Conservation (phyloP, 2,888 invertebrate genomes). For the Megastigmus dorsalis region DNA sequence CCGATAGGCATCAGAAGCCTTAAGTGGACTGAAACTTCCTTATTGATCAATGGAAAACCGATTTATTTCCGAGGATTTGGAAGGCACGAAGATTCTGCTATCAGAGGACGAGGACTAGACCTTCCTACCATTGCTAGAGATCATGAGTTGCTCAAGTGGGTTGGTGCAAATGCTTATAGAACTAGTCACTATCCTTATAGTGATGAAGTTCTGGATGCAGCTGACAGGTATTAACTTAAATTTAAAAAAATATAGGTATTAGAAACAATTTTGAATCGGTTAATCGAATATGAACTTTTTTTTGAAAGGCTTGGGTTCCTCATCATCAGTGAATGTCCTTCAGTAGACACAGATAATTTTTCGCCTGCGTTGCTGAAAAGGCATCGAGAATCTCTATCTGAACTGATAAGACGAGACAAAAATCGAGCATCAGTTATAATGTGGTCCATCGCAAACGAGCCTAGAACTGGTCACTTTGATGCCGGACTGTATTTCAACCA, state of each 20-base stretch:
- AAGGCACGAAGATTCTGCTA: constrained; percentile 95
- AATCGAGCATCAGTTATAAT: constrained; percentile 96
- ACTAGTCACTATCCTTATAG: constrained; percentile 99
- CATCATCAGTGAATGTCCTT: constrained; percentile 96
- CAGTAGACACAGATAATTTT: constrained; percentile 91
- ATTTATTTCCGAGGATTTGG: constrained; percentile 96
- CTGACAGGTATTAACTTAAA: constrained; percentile 83
- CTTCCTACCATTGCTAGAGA: constrained; percentile 91
- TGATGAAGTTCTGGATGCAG: constrained; percentile 96
- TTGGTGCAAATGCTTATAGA: constrained; percentile 94
- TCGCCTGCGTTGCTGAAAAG: constrained; percentile 82
- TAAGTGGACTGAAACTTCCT: constrained; percentile 83
- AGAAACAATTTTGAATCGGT: too few relatives aligned
- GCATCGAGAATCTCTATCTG: constrained; percentile 90
- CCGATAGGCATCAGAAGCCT: constrained; percentile 93
- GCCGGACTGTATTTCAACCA: constrained; percentile 88
- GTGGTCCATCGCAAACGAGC: constrained; percentile 98
- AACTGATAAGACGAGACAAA: constrained; percentile 92
- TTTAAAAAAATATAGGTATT: too few relatives aligned
- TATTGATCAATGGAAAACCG: constrained; percentile 89
- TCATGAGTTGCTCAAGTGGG: constrained; percentile 95
- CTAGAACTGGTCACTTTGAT: constrained; percentile 81
- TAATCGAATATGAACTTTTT: too few relatives aligned
- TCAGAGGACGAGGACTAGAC: constrained; percentile 96
- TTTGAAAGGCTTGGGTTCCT: constrained; percentile 77